These are phyloP conservation scores for Diarsia rubi DNA, from an alignment of 2,888 invertebrate genomes.

Conservation along the genomic window DNA sequence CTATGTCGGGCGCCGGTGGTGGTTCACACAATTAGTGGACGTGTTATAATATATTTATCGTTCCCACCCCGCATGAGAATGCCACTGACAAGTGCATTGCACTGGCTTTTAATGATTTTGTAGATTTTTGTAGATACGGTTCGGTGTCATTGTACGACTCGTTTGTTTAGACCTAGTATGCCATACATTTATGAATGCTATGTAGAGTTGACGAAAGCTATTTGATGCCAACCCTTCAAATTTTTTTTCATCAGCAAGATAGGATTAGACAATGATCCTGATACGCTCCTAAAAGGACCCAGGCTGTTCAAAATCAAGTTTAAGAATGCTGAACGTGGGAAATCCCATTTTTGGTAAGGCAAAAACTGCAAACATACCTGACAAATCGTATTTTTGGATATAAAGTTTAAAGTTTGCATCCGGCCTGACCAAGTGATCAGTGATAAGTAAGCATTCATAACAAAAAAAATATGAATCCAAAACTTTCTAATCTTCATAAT, in stretches of 20 bases:
- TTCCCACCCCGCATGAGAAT: constrained; percentile 68
- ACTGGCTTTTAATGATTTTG: constrained; percentile 52
- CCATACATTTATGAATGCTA: background rate
- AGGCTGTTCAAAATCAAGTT: background rate
- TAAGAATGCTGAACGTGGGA: background rate
- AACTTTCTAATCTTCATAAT: constrained; percentile 28
- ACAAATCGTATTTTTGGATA: background rate
- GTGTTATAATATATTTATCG: constrained; percentile 69
- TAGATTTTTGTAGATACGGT: constrained; percentile 37
- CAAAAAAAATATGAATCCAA: constrained; percentile 5
- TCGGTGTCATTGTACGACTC: constrained; percentile 35
- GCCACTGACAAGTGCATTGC: constrained; percentile 67
- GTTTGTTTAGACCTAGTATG: constrained; percentile 18
- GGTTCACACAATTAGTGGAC: constrained; percentile 72
- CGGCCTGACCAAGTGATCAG: background rate
- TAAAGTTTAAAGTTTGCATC: constrained; percentile 16
- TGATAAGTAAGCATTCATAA: background rate
- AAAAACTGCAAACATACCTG: background rate
- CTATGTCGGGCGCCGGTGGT: constrained; percentile 60
- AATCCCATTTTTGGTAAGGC: background rate
- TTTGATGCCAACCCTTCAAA: background rate
- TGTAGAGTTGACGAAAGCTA: background rate
- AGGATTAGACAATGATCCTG: background rate
- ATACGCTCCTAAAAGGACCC: background rate
- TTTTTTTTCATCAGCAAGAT: background rate